Evolutionary conservation across 2,888 invertebrate genomes (phyloP).

Genomic region (Mylabris sibirica): DNA sequence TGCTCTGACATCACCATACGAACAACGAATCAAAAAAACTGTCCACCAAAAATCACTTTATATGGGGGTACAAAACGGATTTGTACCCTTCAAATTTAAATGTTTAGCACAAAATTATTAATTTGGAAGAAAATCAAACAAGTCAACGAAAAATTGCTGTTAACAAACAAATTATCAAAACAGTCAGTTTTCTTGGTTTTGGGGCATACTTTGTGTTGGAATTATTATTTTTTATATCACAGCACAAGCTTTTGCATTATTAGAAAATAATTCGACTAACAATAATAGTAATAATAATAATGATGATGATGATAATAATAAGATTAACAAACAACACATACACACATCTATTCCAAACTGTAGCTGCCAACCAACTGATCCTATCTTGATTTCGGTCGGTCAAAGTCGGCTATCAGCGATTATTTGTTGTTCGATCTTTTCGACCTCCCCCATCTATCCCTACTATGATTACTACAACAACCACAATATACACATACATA

Average conservation of each 20-base stretch:
- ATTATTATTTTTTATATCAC: not conserved
- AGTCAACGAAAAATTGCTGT: no score
- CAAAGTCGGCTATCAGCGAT: conserved; percentile 41
- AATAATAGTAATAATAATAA: not conserved
- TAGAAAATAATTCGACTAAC: not conserved
- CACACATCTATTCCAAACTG: conserved; percentile 32
- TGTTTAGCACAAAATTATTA: not conserved
- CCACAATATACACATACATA: not conserved
- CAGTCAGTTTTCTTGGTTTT: not conserved
- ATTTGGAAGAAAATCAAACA: not conserved
- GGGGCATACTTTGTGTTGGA: not conserved
- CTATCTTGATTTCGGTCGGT: conserved; percentile 39
- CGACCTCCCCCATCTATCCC: not conserved
- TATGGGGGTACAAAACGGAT: conserved; percentile 7
- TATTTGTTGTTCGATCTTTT: conserved; percentile 38
- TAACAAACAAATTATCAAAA: no score
- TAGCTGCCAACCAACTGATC: conserved; percentile 37
- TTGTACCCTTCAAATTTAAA: conserved; percentile 4
- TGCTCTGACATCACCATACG: conserved; percentile 73
- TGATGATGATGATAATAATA: not conserved
- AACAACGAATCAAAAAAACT: conserved; percentile 53
- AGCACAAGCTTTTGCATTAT: not conserved
- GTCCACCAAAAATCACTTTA: conserved; percentile 32
- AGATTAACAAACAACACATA: conserved; percentile 1
- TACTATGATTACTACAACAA: not conserved